A percentile compares a stretch with the other conserved stretches of the same genome.
phyloP scores from a whole-genome alignment of 2,888 invertebrate species.

The Parthenolecanium corni region DNA sequence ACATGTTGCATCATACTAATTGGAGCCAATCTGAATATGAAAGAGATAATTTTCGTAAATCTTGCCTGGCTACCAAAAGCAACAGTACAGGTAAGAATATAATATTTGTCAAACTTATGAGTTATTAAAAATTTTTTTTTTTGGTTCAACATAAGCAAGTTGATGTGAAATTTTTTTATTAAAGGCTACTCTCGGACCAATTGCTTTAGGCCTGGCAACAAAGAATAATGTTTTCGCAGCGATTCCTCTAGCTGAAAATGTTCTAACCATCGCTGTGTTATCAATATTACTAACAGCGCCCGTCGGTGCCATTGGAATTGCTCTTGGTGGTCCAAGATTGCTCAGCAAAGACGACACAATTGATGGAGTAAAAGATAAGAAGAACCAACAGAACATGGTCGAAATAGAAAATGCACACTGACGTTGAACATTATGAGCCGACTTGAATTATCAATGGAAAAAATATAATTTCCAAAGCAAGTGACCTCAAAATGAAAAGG shows the following conservation, averaged over 20 bases:
- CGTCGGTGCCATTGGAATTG: constrained; percentile 38
- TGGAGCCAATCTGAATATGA: constrained; percentile 46
- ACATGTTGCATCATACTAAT: constrained; percentile 41
- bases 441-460: too few species aligned
- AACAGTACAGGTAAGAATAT: constrained; percentile 53
- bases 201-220: constrained; percentile 54
- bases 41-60: constrained; percentile 58
- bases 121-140: too few species aligned
- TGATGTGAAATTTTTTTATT: background rate
- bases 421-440: too few species aligned
- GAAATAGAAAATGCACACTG: background rate
- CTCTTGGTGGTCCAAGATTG: constrained; percentile 36
- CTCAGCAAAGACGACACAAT: constrained; percentile 32
- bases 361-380: background rate
- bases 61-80: constrained; percentile 67
- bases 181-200: constrained; percentile 70
- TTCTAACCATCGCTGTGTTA: constrained; percentile 40
- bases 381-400: too few species aligned
- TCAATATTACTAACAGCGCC: constrained; percentile 41
- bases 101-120: too few species aligned
- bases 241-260: constrained; percentile 32
- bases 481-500: too few species aligned
- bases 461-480: too few species aligned
- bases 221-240: constrained; percentile 32
- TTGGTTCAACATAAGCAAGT: too few species aligned